Conservation (phyloP, 1,140 invertebrate genomes). For the Cheumatopsyche charites region DNA sequence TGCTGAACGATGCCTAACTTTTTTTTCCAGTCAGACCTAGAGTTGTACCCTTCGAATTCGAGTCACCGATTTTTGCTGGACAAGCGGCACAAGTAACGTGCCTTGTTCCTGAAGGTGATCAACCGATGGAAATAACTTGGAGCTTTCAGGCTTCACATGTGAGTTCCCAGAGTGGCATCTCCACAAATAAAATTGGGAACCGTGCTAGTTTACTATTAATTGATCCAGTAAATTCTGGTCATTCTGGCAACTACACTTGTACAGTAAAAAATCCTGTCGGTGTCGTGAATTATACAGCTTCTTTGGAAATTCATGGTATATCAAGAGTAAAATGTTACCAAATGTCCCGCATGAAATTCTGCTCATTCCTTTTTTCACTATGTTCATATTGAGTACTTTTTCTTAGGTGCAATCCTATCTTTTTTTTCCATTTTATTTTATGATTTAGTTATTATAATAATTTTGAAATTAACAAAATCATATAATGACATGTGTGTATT, state of each 20-base stretch:
- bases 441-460: slow-evolving; percentile 18
- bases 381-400: background rate
- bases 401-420: background rate
- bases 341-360: too few relatives aligned
- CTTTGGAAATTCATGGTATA: slow-evolving; percentile 64
- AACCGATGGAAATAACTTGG: slow-evolving; percentile 83
- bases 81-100: slow-evolving; percentile 76
- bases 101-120: slow-evolving; percentile 80
- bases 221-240: slow-evolving; percentile 61
- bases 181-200: slow-evolving; percentile 65
- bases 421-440: slow-evolving; percentile 21
- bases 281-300: slow-evolving; percentile 64
- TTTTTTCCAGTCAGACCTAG: slow-evolving; percentile 73
- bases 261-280: slow-evolving; percentile 72
- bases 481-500: too few relatives aligned
- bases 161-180: slow-evolving; percentile 65
- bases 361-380: background rate
- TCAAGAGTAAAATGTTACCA: background rate
- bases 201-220: slow-evolving; percentile 59
- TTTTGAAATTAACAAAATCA: too few relatives aligned
- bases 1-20: slow-evolving; percentile 35
- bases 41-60: slow-evolving; percentile 76
- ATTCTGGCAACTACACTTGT: slow-evolving; percentile 79
- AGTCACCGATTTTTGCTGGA: slow-evolving; percentile 70
- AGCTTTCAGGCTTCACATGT: slow-evolving; percentile 68